phyloP scores from a whole-genome alignment of 2,888 invertebrate genomes.

The Stenolophus ochropezus region DNA sequence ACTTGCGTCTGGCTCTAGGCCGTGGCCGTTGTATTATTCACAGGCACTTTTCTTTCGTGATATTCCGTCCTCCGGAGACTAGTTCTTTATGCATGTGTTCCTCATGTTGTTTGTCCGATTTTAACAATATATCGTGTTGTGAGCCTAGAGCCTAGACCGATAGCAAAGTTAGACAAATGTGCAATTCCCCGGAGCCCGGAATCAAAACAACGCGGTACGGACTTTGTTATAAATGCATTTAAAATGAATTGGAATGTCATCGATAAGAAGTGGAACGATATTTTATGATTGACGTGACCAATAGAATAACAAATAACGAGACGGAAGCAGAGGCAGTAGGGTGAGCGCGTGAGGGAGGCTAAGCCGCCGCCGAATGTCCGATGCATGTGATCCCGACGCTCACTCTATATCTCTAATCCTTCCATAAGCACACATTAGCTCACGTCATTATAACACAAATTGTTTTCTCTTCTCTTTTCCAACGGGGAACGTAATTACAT shows the following conservation, averaged over 20 bases:
- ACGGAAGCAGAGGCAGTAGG: constrained; percentile 62
- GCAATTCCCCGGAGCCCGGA: not conserved
- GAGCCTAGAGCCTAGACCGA: not conserved
- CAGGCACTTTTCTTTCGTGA: constrained; percentile 65
- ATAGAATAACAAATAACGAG: constrained; percentile 67
- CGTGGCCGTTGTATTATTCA: constrained; percentile 71
- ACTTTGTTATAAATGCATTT: constrained; percentile 67
- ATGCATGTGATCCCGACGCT: not conserved
- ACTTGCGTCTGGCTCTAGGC: constrained; percentile 67
- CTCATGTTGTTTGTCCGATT: constrained; percentile 23
- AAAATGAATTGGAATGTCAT: constrained; percentile 73
- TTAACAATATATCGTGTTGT: constrained; percentile 15
- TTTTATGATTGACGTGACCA: constrained; percentile 71
- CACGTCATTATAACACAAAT: constrained; percentile 40
- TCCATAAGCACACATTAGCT: constrained; percentile 40
- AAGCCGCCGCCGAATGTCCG: not conserved
- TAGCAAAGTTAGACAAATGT: not conserved
- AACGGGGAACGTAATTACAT: constrained; percentile 37
- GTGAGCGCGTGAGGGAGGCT: not conserved
- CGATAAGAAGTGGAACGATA: constrained; percentile 71
- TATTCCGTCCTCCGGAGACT: constrained; percentile 66
- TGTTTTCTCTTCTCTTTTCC: constrained; percentile 39
- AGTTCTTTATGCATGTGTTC: constrained; percentile 66
- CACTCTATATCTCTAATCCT: constrained; percentile 16
- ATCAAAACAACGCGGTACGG: not conserved